A percentile compares a stretch with the other conserved stretches of the same genome.
phyloP scores from a whole-genome alignment of 2,113 vertebrate species.

The Chaenocephalus aceratus region DNA sequence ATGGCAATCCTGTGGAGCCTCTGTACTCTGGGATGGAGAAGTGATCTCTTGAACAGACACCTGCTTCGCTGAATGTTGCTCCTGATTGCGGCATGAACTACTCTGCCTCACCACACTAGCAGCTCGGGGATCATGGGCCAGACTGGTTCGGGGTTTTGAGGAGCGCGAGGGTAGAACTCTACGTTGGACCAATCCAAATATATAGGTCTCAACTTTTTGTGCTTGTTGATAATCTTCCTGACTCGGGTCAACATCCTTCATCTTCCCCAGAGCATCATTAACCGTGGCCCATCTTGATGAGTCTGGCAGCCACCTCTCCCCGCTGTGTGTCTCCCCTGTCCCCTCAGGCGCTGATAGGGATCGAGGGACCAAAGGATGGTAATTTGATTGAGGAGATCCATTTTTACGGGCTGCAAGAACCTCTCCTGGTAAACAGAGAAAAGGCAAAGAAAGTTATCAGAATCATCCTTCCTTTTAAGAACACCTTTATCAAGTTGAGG shows the following conservation, averaged over 20 bases:
- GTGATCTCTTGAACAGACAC: slow-evolving; percentile 45
- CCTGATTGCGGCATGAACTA: slow-evolving; percentile 82
- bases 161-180: slow-evolving; percentile 78
- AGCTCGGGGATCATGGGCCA: slow-evolving; percentile 75
- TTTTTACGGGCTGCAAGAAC: slow-evolving; percentile 15
- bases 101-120: slow-evolving; percentile 77
- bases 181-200: slow-evolving; percentile 86
- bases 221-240: slow-evolving; percentile 67
- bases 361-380: slow-evolving; percentile 60
- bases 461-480: not conserved
- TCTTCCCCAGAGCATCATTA: slow-evolving; percentile 21
- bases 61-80: slow-evolving; percentile 64
- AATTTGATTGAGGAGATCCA: slow-evolving; percentile 36
- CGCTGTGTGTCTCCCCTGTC: slow-evolving; percentile 50
- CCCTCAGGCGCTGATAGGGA: slow-evolving; percentile 78
- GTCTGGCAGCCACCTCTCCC: slow-evolving; percentile 71
- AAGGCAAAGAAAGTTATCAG: slow-evolving; percentile 24
- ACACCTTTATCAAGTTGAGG: not conserved
- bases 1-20: slow-evolving; percentile 55
- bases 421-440: slow-evolving; percentile 63
- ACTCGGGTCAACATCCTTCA: slow-evolving; percentile 47
- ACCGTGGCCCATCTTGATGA: not conserved
- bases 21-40: slow-evolving; percentile 57
- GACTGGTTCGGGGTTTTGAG: slow-evolving; percentile 85
- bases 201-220: slow-evolving; percentile 86